phyloP scores from a whole-genome alignment of 2,888 invertebrate species.

The Charanyca ferruginea region DNA sequence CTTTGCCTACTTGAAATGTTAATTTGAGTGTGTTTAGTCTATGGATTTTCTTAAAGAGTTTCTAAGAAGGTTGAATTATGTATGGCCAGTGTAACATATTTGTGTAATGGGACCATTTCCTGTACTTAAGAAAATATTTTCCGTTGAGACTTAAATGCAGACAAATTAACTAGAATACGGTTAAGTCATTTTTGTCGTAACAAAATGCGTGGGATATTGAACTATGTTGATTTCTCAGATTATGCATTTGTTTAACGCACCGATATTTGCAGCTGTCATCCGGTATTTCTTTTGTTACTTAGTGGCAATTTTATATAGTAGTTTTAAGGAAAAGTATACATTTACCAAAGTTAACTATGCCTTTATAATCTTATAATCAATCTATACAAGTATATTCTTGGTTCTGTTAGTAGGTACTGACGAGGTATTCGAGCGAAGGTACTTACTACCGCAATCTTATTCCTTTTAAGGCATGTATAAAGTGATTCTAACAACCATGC shows the following conservation, averaged over 20 bases:
- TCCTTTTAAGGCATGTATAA: slow-evolving; percentile 7
- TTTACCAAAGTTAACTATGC: too few relatives aligned
- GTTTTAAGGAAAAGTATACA: too few relatives aligned
- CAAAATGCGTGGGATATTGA: slow-evolving; percentile 26
- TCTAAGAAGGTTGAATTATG: slow-evolving; percentile 42
- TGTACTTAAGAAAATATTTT: slow-evolving; percentile 47
- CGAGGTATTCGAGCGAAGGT: not conserved
- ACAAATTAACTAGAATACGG: slow-evolving; percentile 29
- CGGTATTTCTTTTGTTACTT: not conserved
- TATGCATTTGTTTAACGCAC: slow-evolving; percentile 12
- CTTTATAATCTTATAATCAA: too few relatives aligned
- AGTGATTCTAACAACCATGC: slow-evolving; percentile 14
- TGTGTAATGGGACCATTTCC: slow-evolving; percentile 49
- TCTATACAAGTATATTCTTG: not conserved
- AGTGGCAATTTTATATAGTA: not conserved
- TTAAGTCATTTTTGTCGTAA: slow-evolving; percentile 20
- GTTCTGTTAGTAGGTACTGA: not conserved
- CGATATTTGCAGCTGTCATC: slow-evolving; percentile 3
- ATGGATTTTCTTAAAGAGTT: slow-evolving; percentile 49
- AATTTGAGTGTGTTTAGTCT: slow-evolving; percentile 43
- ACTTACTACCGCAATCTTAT: slow-evolving; percentile 13
- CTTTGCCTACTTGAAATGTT: slow-evolving; percentile 58
- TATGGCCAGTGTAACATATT: slow-evolving; percentile 47
- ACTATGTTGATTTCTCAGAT: slow-evolving; percentile 30
- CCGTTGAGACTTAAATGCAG: slow-evolving; percentile 23